phyloP scores from a whole-genome alignment of 2,113 vertebrate genomes.

The Xenus cinereus region DNA sequence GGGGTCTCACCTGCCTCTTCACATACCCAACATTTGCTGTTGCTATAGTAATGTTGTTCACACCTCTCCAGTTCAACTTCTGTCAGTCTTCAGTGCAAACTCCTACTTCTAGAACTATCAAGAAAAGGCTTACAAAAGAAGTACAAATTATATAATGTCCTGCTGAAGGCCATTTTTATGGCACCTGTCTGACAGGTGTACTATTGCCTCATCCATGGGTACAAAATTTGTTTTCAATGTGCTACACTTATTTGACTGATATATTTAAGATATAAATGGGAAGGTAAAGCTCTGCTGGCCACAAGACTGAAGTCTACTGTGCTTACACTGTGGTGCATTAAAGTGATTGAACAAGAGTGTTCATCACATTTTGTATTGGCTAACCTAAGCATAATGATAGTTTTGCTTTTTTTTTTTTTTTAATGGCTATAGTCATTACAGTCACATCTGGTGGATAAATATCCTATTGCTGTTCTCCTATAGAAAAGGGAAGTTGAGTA shows the following conservation, averaged over 20 bases:
- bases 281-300: not conserved
- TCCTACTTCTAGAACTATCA: slow-evolving; percentile 61
- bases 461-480: not conserved
- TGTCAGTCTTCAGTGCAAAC: slow-evolving; percentile 62
- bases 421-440: not conserved
- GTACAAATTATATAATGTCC: slow-evolving; percentile 54
- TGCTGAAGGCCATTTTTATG: slow-evolving; percentile 7
- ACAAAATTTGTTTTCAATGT: not conserved
- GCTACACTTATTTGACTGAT: not conserved
- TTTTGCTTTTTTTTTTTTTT: not conserved
- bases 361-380: not conserved
- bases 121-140: slow-evolving; percentile 56
- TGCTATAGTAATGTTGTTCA: slow-evolving; percentile 46
- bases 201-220: not conserved
- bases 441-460: not conserved
- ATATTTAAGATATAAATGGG: not conserved
- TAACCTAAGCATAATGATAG: not conserved
- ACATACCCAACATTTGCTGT: slow-evolving; percentile 48
- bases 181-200: slow-evolving; percentile 50
- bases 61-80: slow-evolving; percentile 61
- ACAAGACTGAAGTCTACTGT: not conserved
- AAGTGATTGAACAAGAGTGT: not conserved
- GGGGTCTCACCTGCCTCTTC: slow-evolving; percentile 71
- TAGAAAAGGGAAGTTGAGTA: not conserved
- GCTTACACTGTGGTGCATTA: not conserved